Evolutionary conservation across 2,888 invertebrate species (phyloP), one percentile per base, ranked within the genome.

Genomic region (Polydesmus complanatus): DNA sequence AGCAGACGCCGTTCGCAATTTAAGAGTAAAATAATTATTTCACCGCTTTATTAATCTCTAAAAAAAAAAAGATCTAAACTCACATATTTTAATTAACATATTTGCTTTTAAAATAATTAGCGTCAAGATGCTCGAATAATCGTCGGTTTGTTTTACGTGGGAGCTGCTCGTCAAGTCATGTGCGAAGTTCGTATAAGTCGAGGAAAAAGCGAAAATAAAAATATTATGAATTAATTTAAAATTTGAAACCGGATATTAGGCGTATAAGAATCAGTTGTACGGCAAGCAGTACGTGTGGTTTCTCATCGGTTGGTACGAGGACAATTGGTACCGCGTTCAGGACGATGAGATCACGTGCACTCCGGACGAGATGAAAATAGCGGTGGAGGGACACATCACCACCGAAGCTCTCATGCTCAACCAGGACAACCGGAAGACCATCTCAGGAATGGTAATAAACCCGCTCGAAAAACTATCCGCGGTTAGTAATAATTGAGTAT

Each of bases 231-330:
- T n/a, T 19, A 21, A 8, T n/a, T 5, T n/a, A 21, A 47, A 11
- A 5, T 51, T 51, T 5, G 5, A 51, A 51, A 21, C n/a, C n/a
- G 5, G 51, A 14, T 51, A 51, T 18, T 58, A 78, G 76, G 77
- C 74, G 68, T 95, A 90, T 78, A 92, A 90, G 71, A 89, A 94
- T 71, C 84, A 86, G 64, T 79, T 98, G 23, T 97, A 89, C 73
- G 98, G 97, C 19, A 88, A 91, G 68, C 88, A 89, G 50, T 90
- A 96, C 77, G 97, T 98, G 26, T 98, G 98, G 98, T 94, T 97
- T 75, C 94, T 98, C 75, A 97, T 98, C 69, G 98, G 95, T 83
- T 96, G 95, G 95, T 98, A 98, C 75, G 95, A 97, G 72, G 95
- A 98, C 74, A 94, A 96, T 72, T 99, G 98, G 98, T 98, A 91